These are phyloP conservation scores for Quadriops clusia DNA, from an alignment of 2,888 invertebrate species.

Conservation along the genomic window DNA sequence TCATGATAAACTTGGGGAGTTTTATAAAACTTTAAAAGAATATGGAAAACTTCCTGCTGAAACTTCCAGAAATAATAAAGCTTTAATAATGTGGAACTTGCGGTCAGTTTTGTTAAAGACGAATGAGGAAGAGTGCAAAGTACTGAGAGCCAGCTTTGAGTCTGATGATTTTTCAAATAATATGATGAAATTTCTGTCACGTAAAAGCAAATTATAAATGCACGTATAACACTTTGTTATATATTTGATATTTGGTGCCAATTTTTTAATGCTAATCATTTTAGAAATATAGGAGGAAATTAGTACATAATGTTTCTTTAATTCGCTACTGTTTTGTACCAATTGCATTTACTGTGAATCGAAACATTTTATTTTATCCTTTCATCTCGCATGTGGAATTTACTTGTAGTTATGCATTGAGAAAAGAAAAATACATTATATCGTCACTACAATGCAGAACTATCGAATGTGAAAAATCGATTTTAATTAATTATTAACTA, in stretches of 20 bases:
- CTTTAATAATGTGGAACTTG: slow-evolving; percentile 49
- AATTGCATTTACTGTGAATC: too few species aligned
- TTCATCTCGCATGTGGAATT: too few species aligned
- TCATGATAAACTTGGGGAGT: slow-evolving; percentile 43
- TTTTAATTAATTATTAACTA: too few species aligned
- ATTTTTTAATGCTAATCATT: too few species aligned
- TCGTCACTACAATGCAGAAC: too few species aligned
- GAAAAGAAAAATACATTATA: too few species aligned
- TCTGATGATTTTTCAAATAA: slow-evolving; percentile 56
- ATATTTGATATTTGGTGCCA: too few species aligned
- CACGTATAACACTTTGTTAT: too few species aligned
- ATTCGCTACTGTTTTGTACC: too few species aligned
- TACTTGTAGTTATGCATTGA: too few species aligned
- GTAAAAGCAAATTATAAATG: slow-evolving; percentile 27
- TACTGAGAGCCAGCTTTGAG: slow-evolving; percentile 50
- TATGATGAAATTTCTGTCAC: slow-evolving; percentile 41
- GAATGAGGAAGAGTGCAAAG: slow-evolving; percentile 56
- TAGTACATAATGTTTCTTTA: not conserved
- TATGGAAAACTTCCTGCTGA: slow-evolving; percentile 44
- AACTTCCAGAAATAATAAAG: slow-evolving; percentile 59
- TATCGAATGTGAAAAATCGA: too few species aligned
- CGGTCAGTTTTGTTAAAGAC: slow-evolving; percentile 50
- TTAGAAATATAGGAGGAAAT: not conserved
- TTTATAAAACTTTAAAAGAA: slow-evolving; percentile 42
- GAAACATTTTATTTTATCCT: too few species aligned